Percentiles rank a stretch among this genome's conserved stretches.
phyloP scores from a whole-genome alignment of 1,140 invertebrate genomes.

The Trissolcus basalis region DNA sequence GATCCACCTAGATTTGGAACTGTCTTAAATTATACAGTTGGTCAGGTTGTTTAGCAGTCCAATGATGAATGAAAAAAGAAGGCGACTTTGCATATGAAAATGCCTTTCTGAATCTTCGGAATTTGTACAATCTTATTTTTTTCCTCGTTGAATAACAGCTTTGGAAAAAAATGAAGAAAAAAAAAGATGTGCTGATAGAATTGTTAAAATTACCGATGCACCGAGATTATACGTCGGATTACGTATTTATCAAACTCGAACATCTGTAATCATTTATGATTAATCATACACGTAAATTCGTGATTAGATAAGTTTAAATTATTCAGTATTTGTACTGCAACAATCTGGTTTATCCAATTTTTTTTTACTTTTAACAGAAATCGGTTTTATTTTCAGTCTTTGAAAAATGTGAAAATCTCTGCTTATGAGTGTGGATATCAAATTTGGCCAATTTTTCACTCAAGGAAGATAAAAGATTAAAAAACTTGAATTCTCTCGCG shows the following conservation, averaged over 20 bases:
- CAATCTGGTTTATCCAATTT: no score
- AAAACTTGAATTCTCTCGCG: background rate
- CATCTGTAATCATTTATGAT: constrained; percentile 51
- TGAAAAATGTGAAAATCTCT: no score
- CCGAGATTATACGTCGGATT: constrained; percentile 40
- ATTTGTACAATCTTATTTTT: background rate
- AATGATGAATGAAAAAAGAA: no score
- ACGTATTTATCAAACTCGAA: constrained; percentile 41
- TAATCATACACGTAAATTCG: constrained; percentile 43
- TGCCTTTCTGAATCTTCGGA: no score
- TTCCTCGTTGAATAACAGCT: constrained; percentile 35
- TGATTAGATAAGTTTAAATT: no score
- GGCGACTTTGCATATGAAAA: no score
- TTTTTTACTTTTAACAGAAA: no score
- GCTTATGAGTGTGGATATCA: no score
- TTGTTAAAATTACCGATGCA: constrained; percentile 33
- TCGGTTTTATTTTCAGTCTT: no score
- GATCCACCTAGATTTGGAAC: constrained; percentile 40
- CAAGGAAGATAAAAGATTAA: no score
- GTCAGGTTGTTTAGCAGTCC: constrained; percentile 47
- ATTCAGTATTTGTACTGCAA: no score
- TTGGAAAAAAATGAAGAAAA: constrained; percentile 9
- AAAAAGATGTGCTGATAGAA: constrained; percentile 46
- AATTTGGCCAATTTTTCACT: no score
- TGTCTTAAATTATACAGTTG: constrained; percentile 58